Evolutionary conservation across 2,797 vertebrate genomes (phyloP).

Genomic region (Ceyx erithaca): DNA sequence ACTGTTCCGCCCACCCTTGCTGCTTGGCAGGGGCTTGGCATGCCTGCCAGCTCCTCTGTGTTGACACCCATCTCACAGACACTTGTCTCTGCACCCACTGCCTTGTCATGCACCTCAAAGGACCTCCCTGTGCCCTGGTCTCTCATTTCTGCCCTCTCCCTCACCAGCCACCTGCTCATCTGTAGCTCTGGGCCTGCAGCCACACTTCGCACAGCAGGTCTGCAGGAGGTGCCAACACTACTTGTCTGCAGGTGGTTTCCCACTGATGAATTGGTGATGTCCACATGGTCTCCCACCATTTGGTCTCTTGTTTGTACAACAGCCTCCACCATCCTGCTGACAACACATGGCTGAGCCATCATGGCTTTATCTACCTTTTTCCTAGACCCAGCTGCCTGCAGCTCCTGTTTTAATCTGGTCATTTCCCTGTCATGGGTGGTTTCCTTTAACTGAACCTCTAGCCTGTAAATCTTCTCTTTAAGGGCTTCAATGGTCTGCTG

Average conservation of each 20-base stretch:
- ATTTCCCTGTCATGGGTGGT: constrained; percentile 93
- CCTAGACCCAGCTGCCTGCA: constrained; percentile 90
- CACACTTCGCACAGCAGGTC: constrained; percentile 63
- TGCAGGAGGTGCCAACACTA: constrained; percentile 82
- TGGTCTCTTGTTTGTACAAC: constrained; percentile 83
- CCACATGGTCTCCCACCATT: constrained; percentile 84
- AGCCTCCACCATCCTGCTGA: constrained; percentile 87
- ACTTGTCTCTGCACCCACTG: constrained; percentile 77
- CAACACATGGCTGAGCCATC: constrained; percentile 84
- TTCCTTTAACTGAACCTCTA: constrained; percentile 94
- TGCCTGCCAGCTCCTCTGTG: constrained; percentile 78
- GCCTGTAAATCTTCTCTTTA: constrained; percentile 93
- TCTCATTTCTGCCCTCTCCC: constrained; percentile 76
- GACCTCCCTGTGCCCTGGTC: constrained; percentile 80
- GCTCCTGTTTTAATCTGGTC: constrained; percentile 95
- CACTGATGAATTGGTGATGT: constrained; percentile 72
- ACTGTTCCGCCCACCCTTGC: constrained; percentile 56
- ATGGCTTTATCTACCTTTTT: constrained; percentile 90
- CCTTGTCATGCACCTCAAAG: constrained; percentile 75
- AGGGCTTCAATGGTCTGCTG: constrained; percentile 94
- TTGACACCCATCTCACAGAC: constrained; percentile 84
- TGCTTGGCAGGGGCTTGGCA: constrained; percentile 48
- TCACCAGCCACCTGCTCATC: constrained; percentile 89
- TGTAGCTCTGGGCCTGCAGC: constrained; percentile 84
- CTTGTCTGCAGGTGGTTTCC: constrained; percentile 72